Conservation (phyloP, 2,888 invertebrate species). For the Isoperla grammatica region DNA sequence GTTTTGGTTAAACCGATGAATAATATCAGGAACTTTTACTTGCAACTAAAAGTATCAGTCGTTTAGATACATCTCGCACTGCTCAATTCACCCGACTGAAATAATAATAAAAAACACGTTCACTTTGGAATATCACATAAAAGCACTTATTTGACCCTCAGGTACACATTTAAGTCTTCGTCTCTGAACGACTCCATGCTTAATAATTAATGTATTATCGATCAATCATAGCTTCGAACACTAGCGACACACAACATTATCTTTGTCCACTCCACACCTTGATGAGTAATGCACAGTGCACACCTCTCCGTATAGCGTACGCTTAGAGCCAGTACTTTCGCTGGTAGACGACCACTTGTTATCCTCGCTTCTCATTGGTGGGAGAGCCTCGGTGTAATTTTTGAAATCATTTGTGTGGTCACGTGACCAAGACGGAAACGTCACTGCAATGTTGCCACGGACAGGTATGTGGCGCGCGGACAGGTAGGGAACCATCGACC, state of each 20-base stretch:
- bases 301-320: not conserved
- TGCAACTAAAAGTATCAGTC: not conserved
- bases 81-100: not conserved
- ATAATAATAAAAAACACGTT: not conserved
- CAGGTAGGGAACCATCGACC: not conserved
- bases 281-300: not conserved
- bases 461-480: not conserved
- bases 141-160: not conserved
- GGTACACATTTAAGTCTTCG: not conserved
- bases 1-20: not conserved
- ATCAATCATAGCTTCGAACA: constrained; percentile 5
- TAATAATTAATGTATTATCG: not conserved
- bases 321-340: constrained; percentile 12
- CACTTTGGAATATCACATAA: not conserved
- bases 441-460: constrained; percentile 20
- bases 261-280: not conserved
- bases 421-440: constrained; percentile 22
- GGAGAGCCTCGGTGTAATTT: constrained; percentile 15
- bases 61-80: not conserved
- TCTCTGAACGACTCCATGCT: not conserved
- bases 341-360: constrained; percentile 16
- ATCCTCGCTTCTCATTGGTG: constrained; percentile 13
- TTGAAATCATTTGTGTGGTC: constrained; percentile 15
- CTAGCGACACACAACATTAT: not conserved
- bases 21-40: not conserved